Evolutionary conservation across 2,888 invertebrate genomes (phyloP), one percentile per base, ranked within the genome.

Genomic region (Drosophila monieri): DNA sequence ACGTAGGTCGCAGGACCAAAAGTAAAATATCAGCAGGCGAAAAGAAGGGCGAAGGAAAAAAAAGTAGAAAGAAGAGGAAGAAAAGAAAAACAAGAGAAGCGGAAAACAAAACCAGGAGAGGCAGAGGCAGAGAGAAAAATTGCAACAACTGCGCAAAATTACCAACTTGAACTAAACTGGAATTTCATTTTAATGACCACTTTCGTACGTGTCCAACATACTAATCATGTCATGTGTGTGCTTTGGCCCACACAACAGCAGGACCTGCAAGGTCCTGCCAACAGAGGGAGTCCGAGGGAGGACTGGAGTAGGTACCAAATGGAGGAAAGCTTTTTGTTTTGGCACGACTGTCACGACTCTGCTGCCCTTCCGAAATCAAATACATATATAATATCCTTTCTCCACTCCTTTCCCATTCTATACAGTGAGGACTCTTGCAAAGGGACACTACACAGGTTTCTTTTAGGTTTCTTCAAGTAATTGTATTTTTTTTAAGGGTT

Each of bases 171-270:
- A 85, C 83, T 80, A 80, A 85, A 85, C 85, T 85, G 76, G 86
- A 86, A 83, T 88, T 87, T 79, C 77, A 85, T 88, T 89, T 90
- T 90, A 90, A 90, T 90, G 89, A 89, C 89, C 89, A 89, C 88
- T 89, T 89, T 81, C 77, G 80, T 88, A 90, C 90, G 89, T 90
- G 90, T 85, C 80, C 73, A 85, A 88, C 88, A 89, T 90, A 83
- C 89, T 89, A 89, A 90, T 89, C 78, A 83, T 84, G 83, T 80
- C 80, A 80, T 85, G 62, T 78, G 77, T 68, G 52, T 66, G 39
- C 14, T n/a, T 37, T 35, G 35, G n/a, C 35, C n/a, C n/a, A 35
- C 12, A n/a, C 35, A n/a, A n/a, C 4, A 4, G 3, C 1, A 3
- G 37, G 37, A 51, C 37, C 54, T 56, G 56, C 1, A 18, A 18